phyloP scores from a whole-genome alignment of 2,888 invertebrate genomes.

The Chymomyza procnemis region DNA sequence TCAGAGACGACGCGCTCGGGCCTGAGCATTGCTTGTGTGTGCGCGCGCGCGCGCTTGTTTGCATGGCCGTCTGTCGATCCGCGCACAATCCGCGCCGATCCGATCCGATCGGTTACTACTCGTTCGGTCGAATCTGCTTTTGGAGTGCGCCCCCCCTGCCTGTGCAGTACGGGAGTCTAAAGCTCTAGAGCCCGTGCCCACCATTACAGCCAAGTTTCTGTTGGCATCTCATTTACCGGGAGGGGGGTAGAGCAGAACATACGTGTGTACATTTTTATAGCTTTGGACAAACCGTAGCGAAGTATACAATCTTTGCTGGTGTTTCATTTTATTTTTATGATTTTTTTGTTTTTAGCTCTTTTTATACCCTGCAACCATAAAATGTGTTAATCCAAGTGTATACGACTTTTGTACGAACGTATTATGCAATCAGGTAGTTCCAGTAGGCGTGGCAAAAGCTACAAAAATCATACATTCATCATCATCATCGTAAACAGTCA shows the following conservation, averaged over 20 bases:
- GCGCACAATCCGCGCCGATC: no score
- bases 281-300: conserved; percentile 12
- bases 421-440: conserved; percentile 15
- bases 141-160: conserved; percentile 12
- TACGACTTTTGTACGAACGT: conserved; percentile 6
- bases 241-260: neutral
- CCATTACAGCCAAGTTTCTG: conserved; percentile 15
- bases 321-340: conserved; percentile 25
- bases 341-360: conserved; percentile 33
- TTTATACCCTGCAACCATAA: conserved; percentile 20
- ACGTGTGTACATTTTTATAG: neutral
- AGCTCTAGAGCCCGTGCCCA: conserved; percentile 13
- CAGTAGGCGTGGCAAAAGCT: neutral
- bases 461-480: neutral
- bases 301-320: conserved; percentile 12
- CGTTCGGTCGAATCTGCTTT: conserved; percentile 1
- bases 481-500: neutral
- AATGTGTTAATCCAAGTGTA: conserved; percentile 2
- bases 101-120: neutral
- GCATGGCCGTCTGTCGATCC: conserved; percentile 25
- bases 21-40: conserved; percentile 16
- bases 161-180: conserved; percentile 13
- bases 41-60: conserved; percentile 26
- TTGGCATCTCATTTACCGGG: conserved; percentile 37
- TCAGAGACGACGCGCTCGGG: conserved; percentile 56